phyloP scores from a whole-genome alignment of 2,797 vertebrate genomes.

The Catamblyrhynchus diadema region DNA sequence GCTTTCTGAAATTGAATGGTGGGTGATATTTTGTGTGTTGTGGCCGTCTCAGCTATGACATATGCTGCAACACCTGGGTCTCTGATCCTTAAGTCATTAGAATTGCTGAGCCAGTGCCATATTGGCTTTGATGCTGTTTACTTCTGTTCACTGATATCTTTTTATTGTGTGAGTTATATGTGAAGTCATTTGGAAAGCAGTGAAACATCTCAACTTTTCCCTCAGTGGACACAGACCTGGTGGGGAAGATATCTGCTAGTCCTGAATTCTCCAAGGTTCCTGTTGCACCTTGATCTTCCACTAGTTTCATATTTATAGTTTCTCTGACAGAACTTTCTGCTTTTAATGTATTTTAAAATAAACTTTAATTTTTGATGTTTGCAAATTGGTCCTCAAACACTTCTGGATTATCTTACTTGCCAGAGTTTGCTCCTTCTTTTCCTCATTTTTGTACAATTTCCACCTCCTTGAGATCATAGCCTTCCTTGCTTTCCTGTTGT shows the following conservation, averaged over 20 bases:
- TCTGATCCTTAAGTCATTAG: not conserved
- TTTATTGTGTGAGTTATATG: not conserved
- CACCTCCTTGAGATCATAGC: not conserved
- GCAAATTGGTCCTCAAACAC: not conserved
- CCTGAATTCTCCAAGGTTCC: not conserved
- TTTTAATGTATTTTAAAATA: not conserved
- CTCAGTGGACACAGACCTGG: not conserved
- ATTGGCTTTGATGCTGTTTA: not conserved
- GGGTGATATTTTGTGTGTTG: not conserved
- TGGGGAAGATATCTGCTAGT: not conserved
- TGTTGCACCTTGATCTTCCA: not conserved
- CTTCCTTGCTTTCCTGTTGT: not conserved
- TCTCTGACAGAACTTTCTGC: not conserved
- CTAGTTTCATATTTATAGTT: not conserved
- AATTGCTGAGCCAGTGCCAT: not conserved
- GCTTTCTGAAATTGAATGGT: not conserved
- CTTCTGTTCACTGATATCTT: not conserved
- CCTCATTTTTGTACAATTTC: not conserved
- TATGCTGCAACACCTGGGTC: not conserved
- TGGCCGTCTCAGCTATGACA: not conserved
- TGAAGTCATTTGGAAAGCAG: not conserved
- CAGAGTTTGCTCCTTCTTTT: not conserved
- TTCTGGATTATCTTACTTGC: not conserved
- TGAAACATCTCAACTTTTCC: not conserved
- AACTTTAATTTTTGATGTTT: not conserved